Conservation (phyloP, 2,888 invertebrate genomes). For the Baronia brevicornis region DNA sequence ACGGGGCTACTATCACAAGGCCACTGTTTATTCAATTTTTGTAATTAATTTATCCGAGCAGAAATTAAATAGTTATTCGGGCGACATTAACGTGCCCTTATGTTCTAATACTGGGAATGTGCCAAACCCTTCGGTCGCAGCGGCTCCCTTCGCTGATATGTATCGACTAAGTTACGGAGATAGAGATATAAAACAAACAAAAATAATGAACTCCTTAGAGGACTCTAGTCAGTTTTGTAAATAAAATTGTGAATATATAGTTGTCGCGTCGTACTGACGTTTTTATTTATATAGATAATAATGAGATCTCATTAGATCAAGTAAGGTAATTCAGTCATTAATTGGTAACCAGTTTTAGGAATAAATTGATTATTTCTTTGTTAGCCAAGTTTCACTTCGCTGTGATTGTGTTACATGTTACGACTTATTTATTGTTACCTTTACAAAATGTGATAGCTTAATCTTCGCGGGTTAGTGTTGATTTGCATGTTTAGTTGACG, state of each 20-base stretch:
- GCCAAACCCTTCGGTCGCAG: slow-evolving; percentile 64
- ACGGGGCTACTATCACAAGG: slow-evolving; percentile 20
- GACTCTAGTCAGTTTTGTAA: slow-evolving; percentile 71
- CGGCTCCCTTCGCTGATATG: slow-evolving; percentile 50
- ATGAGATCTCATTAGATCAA: slow-evolving; percentile 71
- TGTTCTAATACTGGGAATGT: slow-evolving; percentile 64
- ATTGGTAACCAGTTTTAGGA: slow-evolving; percentile 69
- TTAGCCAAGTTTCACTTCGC: slow-evolving; percentile 73
- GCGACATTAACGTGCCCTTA: slow-evolving; percentile 38
- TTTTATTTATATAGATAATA: slow-evolving; percentile 68
- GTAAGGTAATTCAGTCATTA: slow-evolving; percentile 73
- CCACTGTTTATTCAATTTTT: no score
- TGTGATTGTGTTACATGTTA: slow-evolving; percentile 74
- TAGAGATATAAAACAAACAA: slow-evolving; percentile 45
- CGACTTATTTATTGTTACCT: slow-evolving; percentile 66
- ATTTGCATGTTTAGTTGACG: slow-evolving; percentile 55
- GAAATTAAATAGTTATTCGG: slow-evolving; percentile 43
- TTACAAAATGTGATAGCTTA: slow-evolving; percentile 67
- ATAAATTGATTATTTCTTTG: slow-evolving; percentile 66
- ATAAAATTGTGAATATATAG: slow-evolving; percentile 73
- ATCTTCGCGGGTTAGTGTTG: slow-evolving; percentile 57
- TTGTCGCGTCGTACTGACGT: slow-evolving; percentile 61
- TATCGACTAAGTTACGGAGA: slow-evolving; percentile 53
- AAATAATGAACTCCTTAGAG: slow-evolving; percentile 57
- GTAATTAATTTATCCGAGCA: slow-evolving; percentile 40